phyloP scores from a whole-genome alignment of 2,888 invertebrate genomes.

The Philereme transversata region DNA sequence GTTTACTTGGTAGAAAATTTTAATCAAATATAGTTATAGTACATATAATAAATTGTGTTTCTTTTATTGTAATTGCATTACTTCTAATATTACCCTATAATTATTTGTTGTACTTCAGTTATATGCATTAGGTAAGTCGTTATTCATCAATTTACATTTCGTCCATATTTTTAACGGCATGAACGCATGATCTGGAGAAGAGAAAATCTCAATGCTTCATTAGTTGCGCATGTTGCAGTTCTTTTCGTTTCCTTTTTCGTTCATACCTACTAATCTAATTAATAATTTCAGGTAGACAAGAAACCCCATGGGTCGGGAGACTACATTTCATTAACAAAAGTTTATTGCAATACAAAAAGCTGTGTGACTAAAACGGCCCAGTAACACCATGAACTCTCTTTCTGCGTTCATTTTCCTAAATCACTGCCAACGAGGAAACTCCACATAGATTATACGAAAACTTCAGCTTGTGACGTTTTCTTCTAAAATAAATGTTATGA shows the following conservation, averaged over 20 bases:
- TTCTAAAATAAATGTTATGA: conserved; percentile 72
- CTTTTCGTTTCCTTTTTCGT: conserved; percentile 63
- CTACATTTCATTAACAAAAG: conserved; percentile 76
- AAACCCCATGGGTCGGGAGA: conserved; percentile 81
- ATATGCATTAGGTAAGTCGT: conserved; percentile 63
- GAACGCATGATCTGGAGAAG: conserved; percentile 55
- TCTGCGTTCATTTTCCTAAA: conserved; percentile 45
- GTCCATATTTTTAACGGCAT: conserved; percentile 59
- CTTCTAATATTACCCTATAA: conserved; percentile 45
- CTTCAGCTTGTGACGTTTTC: conserved; percentile 40
- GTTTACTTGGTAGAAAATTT: conserved; percentile 83
- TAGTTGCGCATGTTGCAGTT: conserved; percentile 61
- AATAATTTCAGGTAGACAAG: conserved; percentile 82
- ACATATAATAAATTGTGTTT: conserved; percentile 56
- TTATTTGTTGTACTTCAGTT: conserved; percentile 41
- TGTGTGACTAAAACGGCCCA: conserved; percentile 70
- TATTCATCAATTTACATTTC: conserved; percentile 40
- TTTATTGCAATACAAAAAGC: conserved; percentile 59
- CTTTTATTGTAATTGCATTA: conserved; percentile 31
- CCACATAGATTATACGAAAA: conserved; percentile 33
- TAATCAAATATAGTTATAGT: conserved; percentile 78
- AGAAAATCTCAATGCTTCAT: conserved; percentile 55
- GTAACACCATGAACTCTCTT: conserved; percentile 57
- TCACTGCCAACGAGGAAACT: conserved; percentile 31
- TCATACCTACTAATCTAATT: conserved; percentile 83